phyloP scores from a whole-genome alignment of 2,888 invertebrate genomes.

The Apamea epomidion region DNA sequence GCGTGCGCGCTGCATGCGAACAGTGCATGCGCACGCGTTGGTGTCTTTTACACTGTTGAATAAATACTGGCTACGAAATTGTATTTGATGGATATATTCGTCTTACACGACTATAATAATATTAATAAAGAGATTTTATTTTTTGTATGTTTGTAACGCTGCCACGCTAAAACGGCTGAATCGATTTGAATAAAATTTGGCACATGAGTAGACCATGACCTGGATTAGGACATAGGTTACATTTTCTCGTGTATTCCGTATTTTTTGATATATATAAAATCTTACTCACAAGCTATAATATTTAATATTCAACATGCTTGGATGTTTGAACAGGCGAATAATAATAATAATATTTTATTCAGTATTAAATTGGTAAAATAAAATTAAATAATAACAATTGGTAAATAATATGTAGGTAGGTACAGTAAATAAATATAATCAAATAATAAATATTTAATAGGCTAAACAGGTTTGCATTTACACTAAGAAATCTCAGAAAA shows the following conservation, averaged over 20 bases:
- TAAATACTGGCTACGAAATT: slow-evolving; percentile 11
- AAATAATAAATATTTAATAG: too few relatives aligned
- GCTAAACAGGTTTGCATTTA: too few relatives aligned
- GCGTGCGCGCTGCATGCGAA: slow-evolving; percentile 31
- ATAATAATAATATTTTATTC: too few relatives aligned
- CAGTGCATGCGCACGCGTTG: slow-evolving; percentile 31
- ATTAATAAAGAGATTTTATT: not conserved
- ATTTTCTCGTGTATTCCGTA: not conserved
- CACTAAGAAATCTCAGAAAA: too few relatives aligned
- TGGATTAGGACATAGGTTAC: not conserved
- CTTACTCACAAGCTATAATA: not conserved
- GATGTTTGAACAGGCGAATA: not conserved
- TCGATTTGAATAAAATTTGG: not conserved
- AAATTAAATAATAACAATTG: too few relatives aligned
- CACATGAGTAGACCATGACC: not conserved
- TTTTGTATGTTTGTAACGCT: not conserved
- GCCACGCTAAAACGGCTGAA: too few relatives aligned
- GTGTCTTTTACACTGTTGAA: slow-evolving; percentile 21
- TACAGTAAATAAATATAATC: too few relatives aligned
- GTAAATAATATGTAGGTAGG: too few relatives aligned
- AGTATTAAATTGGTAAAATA: too few relatives aligned
- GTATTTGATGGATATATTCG: not conserved
- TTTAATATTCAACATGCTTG: not conserved
- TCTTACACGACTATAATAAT: too few relatives aligned
- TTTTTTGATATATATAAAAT: not conserved